Evolutionary conservation across 2,113 vertebrate genomes (phyloP), one percentile per base, ranked within the genome.

Genomic region (Tetrao urogallus): DNA sequence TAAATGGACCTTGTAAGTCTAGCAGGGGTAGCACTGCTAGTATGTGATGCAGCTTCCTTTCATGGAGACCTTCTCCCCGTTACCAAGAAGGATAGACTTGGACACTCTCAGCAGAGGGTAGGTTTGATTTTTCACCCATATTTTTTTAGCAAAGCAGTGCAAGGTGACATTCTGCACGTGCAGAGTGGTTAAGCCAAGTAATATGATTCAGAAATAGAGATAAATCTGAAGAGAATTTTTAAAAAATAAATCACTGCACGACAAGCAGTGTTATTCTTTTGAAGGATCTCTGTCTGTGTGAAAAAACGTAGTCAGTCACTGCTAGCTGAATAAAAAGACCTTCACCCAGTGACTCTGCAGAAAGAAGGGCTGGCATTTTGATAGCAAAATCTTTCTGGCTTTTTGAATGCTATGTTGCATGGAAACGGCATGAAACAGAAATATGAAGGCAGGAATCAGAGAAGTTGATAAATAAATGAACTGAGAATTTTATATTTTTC

Each of bases 351-450:
- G 10, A 34, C 75, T 91, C 71, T 88, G 76, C 57, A 75, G 70
- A 42, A 88, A 94, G 88, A 81, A 40, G 27, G 34, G 15, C 30
- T n/a, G 8, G 24, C 30, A 52, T 83, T 91, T 91, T 0, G 0
- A 78, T 8, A 88, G 52, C 82, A 78, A 57, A 61, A 54, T 80
- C 88, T 75, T 81, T 57, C 82, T 67, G 66, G 30, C 34, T 45
- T 83, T 71, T 92, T 92, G 85, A 89, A 86, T 85, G 40, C 42
- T 57, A 8, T 48, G 85, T 92, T 91, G 85, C 88, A 58, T 90
- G 63, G 86, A 94, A 91, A 94, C 80, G 57, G 76, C 61, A 69
- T 48, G 54, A 74, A 80, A 43, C 65, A 86, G 92, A 88, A 93
- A 91, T 40, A 47, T 10, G 42, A 81, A 36, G 9, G 10, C 38